Conservation (phyloP, 2,113 vertebrate genomes). For the Xenotilapia flavipinnis region DNA sequence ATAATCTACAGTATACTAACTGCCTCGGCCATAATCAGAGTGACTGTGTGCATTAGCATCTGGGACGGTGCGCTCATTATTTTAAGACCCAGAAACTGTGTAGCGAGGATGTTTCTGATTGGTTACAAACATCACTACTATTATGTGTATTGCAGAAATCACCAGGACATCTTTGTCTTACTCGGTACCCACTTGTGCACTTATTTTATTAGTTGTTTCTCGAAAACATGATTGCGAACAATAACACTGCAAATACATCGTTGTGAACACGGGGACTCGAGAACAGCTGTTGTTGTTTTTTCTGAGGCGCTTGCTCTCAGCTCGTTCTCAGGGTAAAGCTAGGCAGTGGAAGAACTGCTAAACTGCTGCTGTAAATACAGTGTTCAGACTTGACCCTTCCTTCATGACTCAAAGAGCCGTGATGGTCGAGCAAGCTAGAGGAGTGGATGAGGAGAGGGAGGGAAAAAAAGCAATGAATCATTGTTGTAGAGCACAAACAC, state of each 20-base stretch:
- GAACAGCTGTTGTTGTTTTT: not conserved
- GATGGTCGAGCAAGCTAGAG: not conserved
- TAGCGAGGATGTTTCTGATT: not conserved
- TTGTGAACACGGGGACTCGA: not conserved
- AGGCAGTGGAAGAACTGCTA: not conserved
- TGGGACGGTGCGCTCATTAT: not conserved
- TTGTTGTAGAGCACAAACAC: not conserved
- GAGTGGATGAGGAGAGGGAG: not conserved
- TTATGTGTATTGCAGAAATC: not conserved
- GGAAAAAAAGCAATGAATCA: not conserved
- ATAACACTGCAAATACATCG: not conserved
- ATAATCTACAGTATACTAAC: too few species aligned
- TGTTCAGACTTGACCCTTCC: not conserved
- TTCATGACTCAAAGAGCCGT: not conserved
- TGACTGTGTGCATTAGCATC: not conserved
- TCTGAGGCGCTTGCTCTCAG: fast-evolving
- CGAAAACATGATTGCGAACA: fast-evolving
- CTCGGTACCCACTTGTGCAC: not conserved
- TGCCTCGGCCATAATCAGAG: not conserved
- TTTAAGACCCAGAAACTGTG: not conserved
- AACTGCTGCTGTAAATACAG: not conserved
- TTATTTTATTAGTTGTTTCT: not conserved
- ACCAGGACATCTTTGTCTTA: not conserved
- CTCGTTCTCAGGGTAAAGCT: not conserved
- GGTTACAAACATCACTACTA: not conserved